A percentile compares a stretch with the other conserved stretches of the same genome.
These are phyloP conservation scores for Heliconius himera DNA, from an alignment of 1,140 invertebrate species.

Conservation along the genomic window DNA sequence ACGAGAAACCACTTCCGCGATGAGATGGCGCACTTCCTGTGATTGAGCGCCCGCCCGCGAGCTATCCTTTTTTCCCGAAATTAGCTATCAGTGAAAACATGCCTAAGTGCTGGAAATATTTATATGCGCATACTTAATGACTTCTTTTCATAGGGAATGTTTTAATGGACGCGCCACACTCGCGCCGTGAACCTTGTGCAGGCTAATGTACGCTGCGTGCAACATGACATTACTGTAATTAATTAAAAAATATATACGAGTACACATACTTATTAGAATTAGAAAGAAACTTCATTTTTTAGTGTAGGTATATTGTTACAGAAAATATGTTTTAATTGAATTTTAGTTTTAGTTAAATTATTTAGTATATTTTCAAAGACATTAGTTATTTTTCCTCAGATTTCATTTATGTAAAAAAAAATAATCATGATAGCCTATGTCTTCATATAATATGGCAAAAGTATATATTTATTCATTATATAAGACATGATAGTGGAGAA, in stretches of 20 bases:
- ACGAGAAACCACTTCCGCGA: constrained; percentile 81
- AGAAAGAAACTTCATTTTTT: not conserved
- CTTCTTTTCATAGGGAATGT: constrained; percentile 38
- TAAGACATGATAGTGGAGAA: not conserved
- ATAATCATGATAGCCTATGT: too few species aligned
- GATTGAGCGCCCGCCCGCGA: constrained; percentile 75
- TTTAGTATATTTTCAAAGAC: too few species aligned
- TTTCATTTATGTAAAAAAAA: too few species aligned
- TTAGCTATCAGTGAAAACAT: constrained; percentile 66
- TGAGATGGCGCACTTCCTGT: constrained; percentile 83
- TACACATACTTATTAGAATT: constrained; percentile 8
- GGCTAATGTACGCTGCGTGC: constrained; percentile 3
- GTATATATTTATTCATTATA: not conserved
- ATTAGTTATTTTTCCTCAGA: too few species aligned
- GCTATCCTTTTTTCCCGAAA: constrained; percentile 66
- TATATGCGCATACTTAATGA: constrained; percentile 45
- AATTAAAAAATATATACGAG: constrained; percentile 7
- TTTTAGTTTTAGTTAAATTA: too few species aligned
- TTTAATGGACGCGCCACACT: not conserved
- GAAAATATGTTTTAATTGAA: not conserved
- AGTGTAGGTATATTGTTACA: not conserved
- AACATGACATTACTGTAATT: constrained; percentile 20
- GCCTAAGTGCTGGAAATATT: constrained; percentile 57
- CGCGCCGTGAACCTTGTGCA: constrained; percentile 2
- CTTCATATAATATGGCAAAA: not conserved